Evolutionary conservation across 1,140 invertebrate species (phyloP).

Genomic region (Pachyrhynchus sulphureomaculatus): DNA sequence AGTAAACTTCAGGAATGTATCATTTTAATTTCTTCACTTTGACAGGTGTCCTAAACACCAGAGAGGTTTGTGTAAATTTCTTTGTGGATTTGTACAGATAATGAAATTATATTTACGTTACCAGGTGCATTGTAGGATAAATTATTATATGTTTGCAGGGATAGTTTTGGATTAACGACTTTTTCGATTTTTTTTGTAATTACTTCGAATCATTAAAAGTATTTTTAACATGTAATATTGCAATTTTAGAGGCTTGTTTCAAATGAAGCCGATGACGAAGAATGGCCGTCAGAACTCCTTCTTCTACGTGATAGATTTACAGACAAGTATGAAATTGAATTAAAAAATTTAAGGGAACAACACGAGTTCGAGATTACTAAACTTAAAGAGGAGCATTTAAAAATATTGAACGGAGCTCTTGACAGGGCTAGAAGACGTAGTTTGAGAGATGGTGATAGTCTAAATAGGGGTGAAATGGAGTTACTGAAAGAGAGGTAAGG

Average conservation of each 20-base stretch:
- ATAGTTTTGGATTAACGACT: too few species aligned
- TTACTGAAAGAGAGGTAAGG: constrained; percentile 42
- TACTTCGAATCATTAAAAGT: neutral
- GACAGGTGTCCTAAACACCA: too few species aligned
- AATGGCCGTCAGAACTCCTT: constrained; percentile 69
- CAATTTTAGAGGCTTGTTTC: constrained; percentile 64
- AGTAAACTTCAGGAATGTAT: too few species aligned
- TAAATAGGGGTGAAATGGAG: constrained; percentile 38
- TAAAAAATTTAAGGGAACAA: constrained; percentile 48
- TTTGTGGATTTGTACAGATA: too few species aligned
- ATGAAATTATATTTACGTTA: too few species aligned
- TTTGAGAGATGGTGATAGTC: constrained; percentile 36
- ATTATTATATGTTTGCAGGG: too few species aligned
- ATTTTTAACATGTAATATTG: too few species aligned
- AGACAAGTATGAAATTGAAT: constrained; percentile 59
- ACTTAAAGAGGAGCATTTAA: constrained; percentile 60
- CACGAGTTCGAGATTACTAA: constrained; percentile 54
- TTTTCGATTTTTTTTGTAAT: too few species aligned
- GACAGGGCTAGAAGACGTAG: constrained; percentile 48
- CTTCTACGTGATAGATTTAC: constrained; percentile 68
- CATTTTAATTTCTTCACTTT: too few species aligned
- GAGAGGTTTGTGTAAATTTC: too few species aligned
- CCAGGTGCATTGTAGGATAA: too few species aligned
- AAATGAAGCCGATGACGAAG: constrained; percentile 62
- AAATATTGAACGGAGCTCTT: constrained; percentile 47